Conservation (phyloP, 2,797 vertebrate species). For the Pygocentrus nattereri region DNA sequence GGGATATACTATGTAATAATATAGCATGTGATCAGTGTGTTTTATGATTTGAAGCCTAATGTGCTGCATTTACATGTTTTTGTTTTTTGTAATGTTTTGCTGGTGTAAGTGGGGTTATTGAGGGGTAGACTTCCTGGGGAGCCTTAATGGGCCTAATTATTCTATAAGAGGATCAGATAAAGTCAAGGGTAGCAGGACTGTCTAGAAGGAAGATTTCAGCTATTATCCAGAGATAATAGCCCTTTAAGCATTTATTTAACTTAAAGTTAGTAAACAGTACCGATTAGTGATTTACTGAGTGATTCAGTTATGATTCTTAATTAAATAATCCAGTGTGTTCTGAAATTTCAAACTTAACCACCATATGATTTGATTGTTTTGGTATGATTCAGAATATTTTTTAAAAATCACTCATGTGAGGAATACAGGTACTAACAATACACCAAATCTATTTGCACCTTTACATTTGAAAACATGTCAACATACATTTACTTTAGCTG, state of each 20-base stretch:
- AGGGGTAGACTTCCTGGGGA: background rate
- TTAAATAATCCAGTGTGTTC: background rate
- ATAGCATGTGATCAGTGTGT: background rate
- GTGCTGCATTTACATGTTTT: background rate
- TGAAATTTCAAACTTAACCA: background rate
- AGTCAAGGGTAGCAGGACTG: background rate
- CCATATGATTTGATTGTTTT: too few relatives aligned
- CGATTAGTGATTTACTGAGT: background rate
- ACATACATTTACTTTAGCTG: too few relatives aligned
- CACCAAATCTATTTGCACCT: too few relatives aligned
- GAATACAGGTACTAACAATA: too few relatives aligned
- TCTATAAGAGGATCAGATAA: slow-evolving; percentile 6
- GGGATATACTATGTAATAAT: too few relatives aligned
- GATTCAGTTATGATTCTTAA: background rate
- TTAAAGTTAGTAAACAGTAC: background rate
- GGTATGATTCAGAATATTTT: too few relatives aligned
- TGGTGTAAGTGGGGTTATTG: background rate
- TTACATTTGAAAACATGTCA: too few relatives aligned
- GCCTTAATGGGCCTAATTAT: background rate
- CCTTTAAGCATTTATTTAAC: background rate
- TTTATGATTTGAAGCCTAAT: background rate
- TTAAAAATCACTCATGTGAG: too few relatives aligned
- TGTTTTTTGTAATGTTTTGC: slow-evolving; percentile 6
- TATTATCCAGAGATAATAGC: background rate
- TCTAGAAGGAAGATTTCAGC: background rate